A percentile compares a stretch with the other conserved stretches of the same genome.
phyloP scores from a whole-genome alignment of 2,797 vertebrate species.

The Sternarchorhynchus goeldii region DNA sequence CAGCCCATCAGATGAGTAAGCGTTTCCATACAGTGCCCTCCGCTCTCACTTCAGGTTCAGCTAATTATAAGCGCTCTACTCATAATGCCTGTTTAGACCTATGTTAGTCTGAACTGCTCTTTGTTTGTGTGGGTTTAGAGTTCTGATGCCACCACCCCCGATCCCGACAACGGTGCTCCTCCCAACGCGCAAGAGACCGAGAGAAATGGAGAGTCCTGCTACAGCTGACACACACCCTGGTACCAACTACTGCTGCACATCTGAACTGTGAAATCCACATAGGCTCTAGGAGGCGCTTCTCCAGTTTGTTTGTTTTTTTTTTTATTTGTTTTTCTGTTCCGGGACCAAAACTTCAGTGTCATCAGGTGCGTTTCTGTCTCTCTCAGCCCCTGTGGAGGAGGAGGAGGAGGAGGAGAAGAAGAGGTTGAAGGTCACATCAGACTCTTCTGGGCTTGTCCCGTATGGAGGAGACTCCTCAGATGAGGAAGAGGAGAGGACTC shows the following conservation, averaged over 20 bases:
- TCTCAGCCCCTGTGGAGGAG: conserved; percentile 53
- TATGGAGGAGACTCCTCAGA: conserved; percentile 80
- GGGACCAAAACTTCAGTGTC: conserved; percentile 53
- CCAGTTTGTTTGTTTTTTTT: too few species aligned
- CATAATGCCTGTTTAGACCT: too few species aligned
- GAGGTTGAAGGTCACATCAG: conserved; percentile 66
- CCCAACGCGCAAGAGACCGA: conserved; percentile 66
- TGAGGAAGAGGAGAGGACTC: conserved; percentile 78
- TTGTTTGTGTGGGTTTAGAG: conserved; percentile 54
- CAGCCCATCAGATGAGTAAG: conserved; percentile 10
- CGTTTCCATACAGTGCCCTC: too few species aligned
- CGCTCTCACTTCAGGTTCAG: too few species aligned
- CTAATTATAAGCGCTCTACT: too few species aligned
- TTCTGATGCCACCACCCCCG: conserved; percentile 75
- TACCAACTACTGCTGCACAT: conserved; percentile 59
- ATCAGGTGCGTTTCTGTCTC: conserved; percentile 51
- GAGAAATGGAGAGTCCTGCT: conserved; percentile 53
- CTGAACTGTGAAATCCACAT: conserved; percentile 36
- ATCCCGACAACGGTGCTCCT: conserved; percentile 56
- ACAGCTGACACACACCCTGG: conserved; percentile 54
- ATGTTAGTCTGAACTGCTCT: too few species aligned
- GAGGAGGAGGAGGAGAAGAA: conserved; percentile 63
- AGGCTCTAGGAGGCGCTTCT: too few species aligned
- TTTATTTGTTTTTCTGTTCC: not conserved
- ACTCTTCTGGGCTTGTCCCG: conserved; percentile 72